Conservation (phyloP, 2,797 vertebrate genomes). For the Tapera naevia region DNA sequence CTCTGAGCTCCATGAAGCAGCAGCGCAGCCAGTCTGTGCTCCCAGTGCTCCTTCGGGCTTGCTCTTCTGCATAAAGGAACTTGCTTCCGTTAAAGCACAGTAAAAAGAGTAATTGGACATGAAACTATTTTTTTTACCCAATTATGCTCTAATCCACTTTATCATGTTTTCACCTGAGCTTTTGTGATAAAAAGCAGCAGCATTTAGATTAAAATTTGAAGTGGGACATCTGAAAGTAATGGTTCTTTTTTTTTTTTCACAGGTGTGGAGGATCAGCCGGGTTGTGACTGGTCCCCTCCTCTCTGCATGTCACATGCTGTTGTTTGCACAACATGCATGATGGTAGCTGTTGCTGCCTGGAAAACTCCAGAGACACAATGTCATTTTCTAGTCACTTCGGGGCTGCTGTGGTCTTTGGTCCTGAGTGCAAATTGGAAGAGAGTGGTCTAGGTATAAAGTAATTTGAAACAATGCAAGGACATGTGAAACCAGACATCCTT, state of each 20-base stretch:
- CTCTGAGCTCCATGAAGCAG: rapidly evolving
- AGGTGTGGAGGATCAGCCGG: not conserved
- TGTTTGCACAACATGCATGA: rapidly evolving
- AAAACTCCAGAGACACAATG: not conserved
- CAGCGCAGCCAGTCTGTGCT: rapidly evolving
- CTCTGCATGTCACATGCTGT: rapidly evolving
- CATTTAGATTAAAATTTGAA: not conserved
- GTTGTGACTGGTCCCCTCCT: not conserved
- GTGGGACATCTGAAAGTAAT: not conserved
- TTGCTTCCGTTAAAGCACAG: rapidly evolving
- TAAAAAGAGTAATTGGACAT: no score
- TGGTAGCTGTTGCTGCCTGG: not conserved
- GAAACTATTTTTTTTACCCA: rapidly evolving
- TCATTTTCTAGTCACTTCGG: not conserved
- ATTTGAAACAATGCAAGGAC: rapidly evolving
- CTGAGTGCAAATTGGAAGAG: not conserved
- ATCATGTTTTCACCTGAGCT: no score
- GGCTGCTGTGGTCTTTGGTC: not conserved
- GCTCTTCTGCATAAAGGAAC: no score
- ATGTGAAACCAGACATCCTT: not conserved
- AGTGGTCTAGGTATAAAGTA: not conserved
- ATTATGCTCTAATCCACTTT: not conserved
- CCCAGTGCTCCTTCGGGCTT: rapidly evolving
- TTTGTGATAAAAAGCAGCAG: not conserved
- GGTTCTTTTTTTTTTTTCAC: rapidly evolving